These are phyloP conservation scores for Microplitis manilae DNA, from an alignment of 2,888 invertebrate genomes.

Conservation along the genomic window DNA sequence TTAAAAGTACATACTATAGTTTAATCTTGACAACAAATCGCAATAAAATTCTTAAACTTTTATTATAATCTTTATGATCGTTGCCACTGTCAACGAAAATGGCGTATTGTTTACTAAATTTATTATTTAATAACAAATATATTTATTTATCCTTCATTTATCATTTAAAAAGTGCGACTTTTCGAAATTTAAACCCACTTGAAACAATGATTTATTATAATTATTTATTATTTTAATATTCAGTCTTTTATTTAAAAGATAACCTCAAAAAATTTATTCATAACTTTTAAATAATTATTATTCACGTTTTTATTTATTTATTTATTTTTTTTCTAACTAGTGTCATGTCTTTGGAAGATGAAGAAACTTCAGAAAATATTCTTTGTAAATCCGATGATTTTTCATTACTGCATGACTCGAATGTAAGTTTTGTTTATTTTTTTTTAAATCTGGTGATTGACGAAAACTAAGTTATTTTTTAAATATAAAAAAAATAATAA, in stretches of 20 bases:
- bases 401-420: constrained; percentile 56
- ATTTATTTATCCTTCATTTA: neutral
- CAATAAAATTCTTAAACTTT: constrained; percentile 19
- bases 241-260: too few relatives aligned
- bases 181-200: neutral
- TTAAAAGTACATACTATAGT: neutral
- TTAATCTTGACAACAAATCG: too few relatives aligned
- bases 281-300: neutral
- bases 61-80: constrained; percentile 39
- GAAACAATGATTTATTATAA: too few relatives aligned
- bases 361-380: constrained; percentile 56
- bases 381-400: constrained; percentile 56
- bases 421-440: constrained; percentile 50
- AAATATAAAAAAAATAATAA: neutral
- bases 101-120: constrained; percentile 45
- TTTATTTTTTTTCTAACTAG: neutral
- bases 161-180: constrained; percentile 4
- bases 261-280: neutral
- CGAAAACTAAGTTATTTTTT: neutral
- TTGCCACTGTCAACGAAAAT: constrained; percentile 43
- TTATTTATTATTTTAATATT: too few relatives aligned
- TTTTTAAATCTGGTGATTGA: neutral
- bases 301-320: constrained; percentile 10
- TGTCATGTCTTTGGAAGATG: constrained; percentile 61
- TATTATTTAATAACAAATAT: neutral